Conservation (phyloP, 1,140 invertebrate species). For the Neodiprion lecontei region DNA sequence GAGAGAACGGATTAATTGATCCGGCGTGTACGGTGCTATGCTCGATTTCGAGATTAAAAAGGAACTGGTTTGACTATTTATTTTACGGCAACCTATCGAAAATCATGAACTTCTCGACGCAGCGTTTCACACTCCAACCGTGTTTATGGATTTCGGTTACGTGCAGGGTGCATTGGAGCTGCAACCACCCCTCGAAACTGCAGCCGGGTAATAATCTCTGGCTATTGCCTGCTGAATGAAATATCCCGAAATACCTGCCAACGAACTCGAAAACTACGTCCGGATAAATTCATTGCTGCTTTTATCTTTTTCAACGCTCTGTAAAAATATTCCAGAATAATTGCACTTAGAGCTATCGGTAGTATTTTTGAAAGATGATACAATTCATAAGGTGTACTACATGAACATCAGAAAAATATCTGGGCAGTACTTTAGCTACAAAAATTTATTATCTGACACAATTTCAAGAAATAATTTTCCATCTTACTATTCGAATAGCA, state of each 20-base stretch:
- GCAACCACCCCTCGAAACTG: constrained; percentile 33
- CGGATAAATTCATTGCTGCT: neutral
- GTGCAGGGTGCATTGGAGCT: constrained; percentile 22
- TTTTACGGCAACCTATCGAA: constrained; percentile 26
- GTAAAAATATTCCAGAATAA: too few species aligned
- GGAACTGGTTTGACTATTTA: neutral
- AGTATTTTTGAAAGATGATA: too few species aligned
- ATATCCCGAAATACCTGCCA: neutral
- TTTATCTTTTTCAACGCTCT: constrained; percentile 4
- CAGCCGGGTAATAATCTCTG: constrained; percentile 34
- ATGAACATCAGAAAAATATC: too few species aligned
- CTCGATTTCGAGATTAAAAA: neutral
- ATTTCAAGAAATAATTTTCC: too few species aligned
- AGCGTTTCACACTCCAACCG: constrained; percentile 39
- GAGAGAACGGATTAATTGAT: too few species aligned
- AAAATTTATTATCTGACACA: too few species aligned
- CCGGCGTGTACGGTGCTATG: too few species aligned
- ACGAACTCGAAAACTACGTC: neutral
- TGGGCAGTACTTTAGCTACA: too few species aligned
- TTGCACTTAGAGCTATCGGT: too few species aligned
- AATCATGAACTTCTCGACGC: constrained; percentile 31
- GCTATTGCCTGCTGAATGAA: neutral
- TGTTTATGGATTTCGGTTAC: constrained; percentile 37
- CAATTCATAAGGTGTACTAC: too few species aligned
- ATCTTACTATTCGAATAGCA: too few species aligned